Percentiles rank a stretch among this genome's conserved stretches.
Conservation (phyloP, 2,797 vertebrate species). For the Rhynchotus rufescens region DNA sequence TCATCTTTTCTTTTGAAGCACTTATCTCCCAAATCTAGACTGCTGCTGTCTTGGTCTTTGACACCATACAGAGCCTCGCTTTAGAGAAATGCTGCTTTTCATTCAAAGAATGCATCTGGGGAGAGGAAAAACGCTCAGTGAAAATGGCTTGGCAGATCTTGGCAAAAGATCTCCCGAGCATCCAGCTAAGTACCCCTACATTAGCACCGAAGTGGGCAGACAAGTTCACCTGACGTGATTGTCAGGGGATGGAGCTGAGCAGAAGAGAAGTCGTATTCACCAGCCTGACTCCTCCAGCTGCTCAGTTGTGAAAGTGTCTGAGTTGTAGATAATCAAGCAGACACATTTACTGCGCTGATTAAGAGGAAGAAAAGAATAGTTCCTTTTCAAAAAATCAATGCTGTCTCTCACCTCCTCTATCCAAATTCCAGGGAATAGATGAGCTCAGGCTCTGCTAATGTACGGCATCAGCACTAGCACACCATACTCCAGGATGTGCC, state of each 20-base stretch:
- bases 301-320: background rate
- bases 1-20: background rate
- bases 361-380: background rate
- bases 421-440: background rate
- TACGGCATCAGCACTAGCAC: background rate
- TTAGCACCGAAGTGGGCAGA: background rate
- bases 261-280: background rate
- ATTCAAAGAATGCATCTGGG: background rate
- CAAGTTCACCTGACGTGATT: background rate
- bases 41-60: background rate
- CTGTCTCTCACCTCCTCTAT: background rate
- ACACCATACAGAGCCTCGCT: background rate
- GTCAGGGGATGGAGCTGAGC: background rate
- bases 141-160: background rate
- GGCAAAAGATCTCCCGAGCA: background rate
- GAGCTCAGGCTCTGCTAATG: background rate
- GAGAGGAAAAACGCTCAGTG: background rate
- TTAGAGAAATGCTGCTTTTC: background rate
- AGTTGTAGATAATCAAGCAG: background rate
- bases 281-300: background rate
- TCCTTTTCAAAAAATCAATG: background rate
- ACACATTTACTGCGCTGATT: background rate
- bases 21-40: background rate
- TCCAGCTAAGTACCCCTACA: background rate
- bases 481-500: fast-evolving